A percentile compares a stretch with the other conserved stretches of the same genome.
Conservation (phyloP, 2,888 invertebrate genomes). For the Drosophila fulvimacula region DNA sequence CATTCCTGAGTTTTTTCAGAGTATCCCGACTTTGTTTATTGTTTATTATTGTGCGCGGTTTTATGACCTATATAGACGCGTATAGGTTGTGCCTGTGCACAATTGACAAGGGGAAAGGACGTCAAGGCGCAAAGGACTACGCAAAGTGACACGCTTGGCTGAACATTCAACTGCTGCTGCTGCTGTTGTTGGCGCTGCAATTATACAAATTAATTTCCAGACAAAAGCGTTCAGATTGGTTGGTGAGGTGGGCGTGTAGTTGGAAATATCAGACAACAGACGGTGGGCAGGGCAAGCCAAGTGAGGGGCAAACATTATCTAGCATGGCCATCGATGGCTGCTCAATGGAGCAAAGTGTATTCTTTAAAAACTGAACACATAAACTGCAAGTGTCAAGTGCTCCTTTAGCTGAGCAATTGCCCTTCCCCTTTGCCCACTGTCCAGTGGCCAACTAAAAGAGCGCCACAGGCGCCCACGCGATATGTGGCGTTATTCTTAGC, state of each 20-base stretch:
- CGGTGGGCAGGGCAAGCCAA: not conserved
- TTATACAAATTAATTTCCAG: slow-evolving; percentile 73
- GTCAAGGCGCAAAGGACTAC: not conserved
- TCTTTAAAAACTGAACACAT: not conserved
- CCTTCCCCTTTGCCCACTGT: slow-evolving; percentile 14
- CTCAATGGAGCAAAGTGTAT: not conserved
- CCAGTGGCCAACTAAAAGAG: slow-evolving; percentile 20
- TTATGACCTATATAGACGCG: slow-evolving; percentile 47
- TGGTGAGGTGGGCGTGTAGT: slow-evolving; percentile 5
- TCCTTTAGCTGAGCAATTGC: slow-evolving; percentile 22
- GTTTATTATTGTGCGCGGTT: slow-evolving; percentile 14
- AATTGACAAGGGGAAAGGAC: slow-evolving; percentile 14
- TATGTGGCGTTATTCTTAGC: slow-evolving; percentile 31
- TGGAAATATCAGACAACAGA: not conserved
- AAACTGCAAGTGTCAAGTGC: not conserved
- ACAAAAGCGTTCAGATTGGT: slow-evolving; percentile 62
- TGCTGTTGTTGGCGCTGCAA: slow-evolving; percentile 54
- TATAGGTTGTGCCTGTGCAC: slow-evolving; percentile 29
- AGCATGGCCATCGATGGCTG: slow-evolving; percentile 14
- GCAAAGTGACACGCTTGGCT: slow-evolving; percentile 28
- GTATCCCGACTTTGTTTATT: slow-evolving; percentile 13
- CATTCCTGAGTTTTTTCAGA: not conserved
- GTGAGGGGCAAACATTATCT: slow-evolving; percentile 1
- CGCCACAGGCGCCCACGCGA: slow-evolving; percentile 20
- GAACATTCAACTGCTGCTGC: slow-evolving; percentile 27